phyloP scores from a whole-genome alignment of 2,113 vertebrate genomes.

The Rynchops niger region DNA sequence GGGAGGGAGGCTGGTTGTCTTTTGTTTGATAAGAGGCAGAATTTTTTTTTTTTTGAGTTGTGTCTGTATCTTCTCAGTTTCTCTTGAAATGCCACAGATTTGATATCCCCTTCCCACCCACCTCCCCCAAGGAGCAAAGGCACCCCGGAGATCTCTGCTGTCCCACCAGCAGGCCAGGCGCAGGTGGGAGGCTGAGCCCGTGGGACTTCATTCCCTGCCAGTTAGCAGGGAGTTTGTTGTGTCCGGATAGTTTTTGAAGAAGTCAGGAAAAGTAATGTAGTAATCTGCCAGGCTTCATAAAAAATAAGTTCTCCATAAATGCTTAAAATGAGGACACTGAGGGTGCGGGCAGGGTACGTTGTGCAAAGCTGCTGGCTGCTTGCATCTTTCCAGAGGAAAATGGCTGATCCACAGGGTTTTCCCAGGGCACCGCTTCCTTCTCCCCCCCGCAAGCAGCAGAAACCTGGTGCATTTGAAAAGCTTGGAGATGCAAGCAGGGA shows the following conservation, averaged over 20 bases:
- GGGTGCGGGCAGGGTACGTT: rapidly evolving
- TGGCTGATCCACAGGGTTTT: neutral
- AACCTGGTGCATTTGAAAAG: neutral
- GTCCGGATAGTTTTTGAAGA: neutral
- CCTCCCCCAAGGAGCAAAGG: neutral
- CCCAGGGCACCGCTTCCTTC: neutral
- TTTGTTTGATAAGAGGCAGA: neutral
- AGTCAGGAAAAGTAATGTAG: neutral
- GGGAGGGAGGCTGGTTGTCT: neutral
- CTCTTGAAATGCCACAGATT: neutral
- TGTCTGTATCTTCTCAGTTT: neutral
- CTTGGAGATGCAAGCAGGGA: neutral
- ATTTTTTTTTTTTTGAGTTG: neutral
- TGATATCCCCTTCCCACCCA: neutral
- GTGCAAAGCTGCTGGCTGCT: neutral
- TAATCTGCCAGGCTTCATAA: neutral
- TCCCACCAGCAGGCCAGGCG: rapidly evolving
- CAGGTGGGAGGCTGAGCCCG: neutral
- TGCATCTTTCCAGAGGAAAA: neutral
- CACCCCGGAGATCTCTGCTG: neutral
- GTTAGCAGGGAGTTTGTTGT: neutral
- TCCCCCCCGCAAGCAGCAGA: neutral
- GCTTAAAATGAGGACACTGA: neutral
- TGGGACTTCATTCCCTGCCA: neutral
- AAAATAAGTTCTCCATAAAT: neutral